Conservation (phyloP, 2,113 vertebrate species). For the Cyprinodon brontotheroides region DNA sequence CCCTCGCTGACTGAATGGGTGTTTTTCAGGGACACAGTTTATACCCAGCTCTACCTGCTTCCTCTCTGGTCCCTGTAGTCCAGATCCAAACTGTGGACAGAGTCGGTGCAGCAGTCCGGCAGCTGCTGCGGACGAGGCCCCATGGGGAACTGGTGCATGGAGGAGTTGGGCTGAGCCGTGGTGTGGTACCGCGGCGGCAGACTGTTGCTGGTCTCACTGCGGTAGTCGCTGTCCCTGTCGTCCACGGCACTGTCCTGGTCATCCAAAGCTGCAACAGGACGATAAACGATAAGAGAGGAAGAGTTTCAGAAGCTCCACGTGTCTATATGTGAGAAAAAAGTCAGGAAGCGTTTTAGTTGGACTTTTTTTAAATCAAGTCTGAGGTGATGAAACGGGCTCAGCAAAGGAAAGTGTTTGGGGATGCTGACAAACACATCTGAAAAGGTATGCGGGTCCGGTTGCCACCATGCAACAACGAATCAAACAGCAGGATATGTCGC, state of each 20-base stretch:
- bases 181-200: conserved; percentile 90
- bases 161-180: conserved; percentile 91
- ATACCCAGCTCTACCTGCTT: conserved; percentile 81
- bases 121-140: conserved; percentile 84
- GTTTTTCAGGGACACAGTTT: neutral
- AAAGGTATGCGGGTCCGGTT: too few relatives aligned
- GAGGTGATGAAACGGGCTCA: conserved; percentile 19
- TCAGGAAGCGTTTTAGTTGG: neutral
- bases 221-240: conserved; percentile 96
- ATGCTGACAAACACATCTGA: conserved; percentile 16
- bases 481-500: too few relatives aligned
- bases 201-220: conserved; percentile 95
- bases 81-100: conserved; percentile 86
- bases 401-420: conserved; percentile 1
- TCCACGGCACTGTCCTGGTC: conserved; percentile 95
- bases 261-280: conserved; percentile 84
- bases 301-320: too few relatives aligned
- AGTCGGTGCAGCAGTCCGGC: conserved; percentile 83
- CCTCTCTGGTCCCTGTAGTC: conserved; percentile 84
- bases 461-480: too few relatives aligned
- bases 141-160: conserved; percentile 90
- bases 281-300: neutral
- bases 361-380: neutral
- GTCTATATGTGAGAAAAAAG: too few relatives aligned
- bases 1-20: neutral